A percentile compares a stretch with the other conserved stretches of the same genome.
Evolutionary conservation across 2,888 invertebrate species (phyloP).

Genomic region (Nemapogon koenigi): DNA sequence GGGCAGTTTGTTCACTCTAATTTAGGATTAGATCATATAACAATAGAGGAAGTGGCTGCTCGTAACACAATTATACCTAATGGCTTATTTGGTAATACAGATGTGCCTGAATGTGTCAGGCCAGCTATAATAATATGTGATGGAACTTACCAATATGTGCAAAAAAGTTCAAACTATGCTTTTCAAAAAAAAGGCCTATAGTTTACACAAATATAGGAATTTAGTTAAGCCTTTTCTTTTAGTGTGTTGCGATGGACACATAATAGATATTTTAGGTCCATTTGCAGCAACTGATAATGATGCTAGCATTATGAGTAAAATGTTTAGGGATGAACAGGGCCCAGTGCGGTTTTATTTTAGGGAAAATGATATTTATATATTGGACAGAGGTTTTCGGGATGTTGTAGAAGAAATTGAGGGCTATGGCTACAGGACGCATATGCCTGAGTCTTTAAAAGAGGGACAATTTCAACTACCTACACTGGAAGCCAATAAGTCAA

Average conservation of each 20-base stretch:
- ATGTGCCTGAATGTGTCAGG: no score
- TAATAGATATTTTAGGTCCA: slow-evolving; percentile 17
- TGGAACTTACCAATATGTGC: slow-evolving; percentile 15
- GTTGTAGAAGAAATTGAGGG: neutral
- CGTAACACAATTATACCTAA: no score
- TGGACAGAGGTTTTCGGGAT: slow-evolving; percentile 11
- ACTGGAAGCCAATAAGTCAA: slow-evolving; percentile 13
- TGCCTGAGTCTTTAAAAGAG: neutral
- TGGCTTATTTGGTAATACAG: no score
- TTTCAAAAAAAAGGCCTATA: slow-evolving; percentile 17
- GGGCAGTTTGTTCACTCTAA: no score
- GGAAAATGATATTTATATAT: slow-evolving; percentile 6
- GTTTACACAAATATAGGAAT: slow-evolving; percentile 19
- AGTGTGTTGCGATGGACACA: slow-evolving; percentile 18
- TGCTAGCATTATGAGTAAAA: slow-evolving; percentile 14
- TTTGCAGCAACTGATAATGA: slow-evolving; percentile 17
- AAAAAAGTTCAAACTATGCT: slow-evolving; percentile 15
- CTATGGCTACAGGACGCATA: neutral
- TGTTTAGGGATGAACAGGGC: slow-evolving; percentile 9
- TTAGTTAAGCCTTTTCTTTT: slow-evolving; percentile 19
- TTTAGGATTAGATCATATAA: no score
- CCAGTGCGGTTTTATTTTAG: slow-evolving; percentile 8
- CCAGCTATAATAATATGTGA: slow-evolving; percentile 11
- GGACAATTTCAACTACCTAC: slow-evolving; percentile 6
- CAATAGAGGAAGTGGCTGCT: no score